Evolutionary conservation across 2,113 vertebrate genomes (phyloP).

Genomic region (Otolemur garnettii): DNA sequence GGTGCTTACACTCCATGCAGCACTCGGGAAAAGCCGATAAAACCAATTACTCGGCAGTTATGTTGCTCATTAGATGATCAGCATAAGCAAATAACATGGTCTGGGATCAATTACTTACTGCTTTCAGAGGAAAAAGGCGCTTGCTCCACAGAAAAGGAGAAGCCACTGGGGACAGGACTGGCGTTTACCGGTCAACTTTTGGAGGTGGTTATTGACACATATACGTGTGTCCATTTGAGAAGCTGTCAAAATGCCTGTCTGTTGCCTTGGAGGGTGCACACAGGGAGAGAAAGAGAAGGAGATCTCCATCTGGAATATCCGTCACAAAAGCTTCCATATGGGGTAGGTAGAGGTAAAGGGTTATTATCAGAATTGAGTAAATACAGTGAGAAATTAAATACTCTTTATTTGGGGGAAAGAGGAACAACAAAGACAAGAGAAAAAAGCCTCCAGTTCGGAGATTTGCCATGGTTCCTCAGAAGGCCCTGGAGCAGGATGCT

Average conservation of each 20-base stretch:
- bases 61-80: conserved; percentile 55
- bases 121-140: background rate
- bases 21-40: conserved; percentile 57
- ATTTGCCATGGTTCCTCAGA: background rate
- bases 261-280: background rate
- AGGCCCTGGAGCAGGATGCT: background rate
- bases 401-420: background rate
- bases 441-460: background rate
- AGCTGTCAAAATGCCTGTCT: background rate
- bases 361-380: background rate
- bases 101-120: conserved; percentile 43
- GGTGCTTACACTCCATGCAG: background rate
- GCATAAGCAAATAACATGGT: conserved; percentile 52
- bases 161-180: background rate
- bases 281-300: background rate
- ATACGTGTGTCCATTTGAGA: background rate
- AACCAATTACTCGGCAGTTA: conserved; percentile 62
- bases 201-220: background rate
- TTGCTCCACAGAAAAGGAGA: background rate
- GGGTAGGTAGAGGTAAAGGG: background rate
- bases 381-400: background rate
- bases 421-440: background rate
- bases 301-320: background rate
- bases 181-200: background rate
- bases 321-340: background rate